Base-by-base conservation (phyloP, 37 sponge, comb jelly and placozoan genomes). In the Geodia barretti region DNA sequence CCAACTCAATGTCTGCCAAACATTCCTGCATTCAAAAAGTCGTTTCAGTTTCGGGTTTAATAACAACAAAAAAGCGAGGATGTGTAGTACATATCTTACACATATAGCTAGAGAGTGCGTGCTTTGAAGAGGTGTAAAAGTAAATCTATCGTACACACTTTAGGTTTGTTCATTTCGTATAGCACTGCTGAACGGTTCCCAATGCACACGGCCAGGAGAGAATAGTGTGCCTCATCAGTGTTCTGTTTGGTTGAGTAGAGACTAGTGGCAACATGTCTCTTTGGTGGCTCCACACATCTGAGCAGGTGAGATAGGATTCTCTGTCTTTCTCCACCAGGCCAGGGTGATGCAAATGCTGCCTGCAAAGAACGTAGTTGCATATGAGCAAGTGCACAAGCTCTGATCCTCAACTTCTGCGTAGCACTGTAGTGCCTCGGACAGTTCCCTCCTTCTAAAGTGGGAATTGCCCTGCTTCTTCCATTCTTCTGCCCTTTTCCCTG, bases 121-220 rank as follows among this genome's bases (percentile, higher is more conserved):
- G 7, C 28, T 26, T 65, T 65, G 20, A 21, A 0, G 17, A 69
- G 3, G 41, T n/a, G 23, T 2, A 24, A 5, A 23, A 1, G 1
- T 29, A 37, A 23, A 1, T 73, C 3, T 36, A 19, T 41, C 30
- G 33, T 3, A 62, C 69, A 43, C 59, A 80, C 87, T 41, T 87
- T 41, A 80, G 43, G 30, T 33, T 60, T 47, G 25, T 54, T 80
- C n/a, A 87, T 54, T 62, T 87, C 87, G 35, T 72, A 74, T 9
- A 80, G 70, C 0, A 70, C 87, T 37, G 87, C 87, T 28, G 87
- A 87, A 23, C 81, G 72, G 42, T 87, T 87, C 39, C 87, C 87
- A 69, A 87, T 74, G 67, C 83, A 83, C 7, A 29, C 38, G 1
- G 83, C 74, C 7, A 83, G 61, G 36, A 81, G 72, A 39, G 82